Base-by-base conservation (phyloP, 2,113 vertebrate species). In the Malurus melanocephalus region DNA sequence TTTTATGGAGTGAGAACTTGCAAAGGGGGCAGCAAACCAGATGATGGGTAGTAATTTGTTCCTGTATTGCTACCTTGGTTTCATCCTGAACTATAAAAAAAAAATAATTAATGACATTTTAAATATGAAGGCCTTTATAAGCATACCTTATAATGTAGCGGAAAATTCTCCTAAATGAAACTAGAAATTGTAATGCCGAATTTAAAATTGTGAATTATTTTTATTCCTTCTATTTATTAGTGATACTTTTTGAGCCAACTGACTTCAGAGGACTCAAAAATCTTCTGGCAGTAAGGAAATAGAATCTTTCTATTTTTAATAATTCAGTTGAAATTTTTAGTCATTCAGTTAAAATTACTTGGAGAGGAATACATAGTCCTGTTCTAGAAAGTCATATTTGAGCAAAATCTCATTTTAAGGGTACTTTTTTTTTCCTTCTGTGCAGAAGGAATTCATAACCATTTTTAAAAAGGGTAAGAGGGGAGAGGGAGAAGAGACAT, bases 261-360 rank as follows among this genome's bases (percentile, higher is more conserved):
- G 66, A 88, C 74, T 95, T 81, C n/a, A 67, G 60, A 87, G 76
- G 52, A 71, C 65, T 89, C 5, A 27, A 77, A 91, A 91, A 59
- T 86, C 90, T 93, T 91, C 90, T 89, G 74, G 69, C 80, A 86
- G 61, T 46, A 66, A 88, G 33, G 85, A 93, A 94, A 88, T 85
- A 92, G 28, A 67, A 38, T 89, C 51, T 46, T 91, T 89, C 92
- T 95, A 88, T 93, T 96, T 94, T 92, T 92, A 94, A 88, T 92
- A 93, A 90, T 86, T 89, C 77, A 73, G 30, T 17, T 93, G 73
- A 96, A 93, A 87, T 80, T 86, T 95, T 78, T 94, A 92, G 88
- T 80, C 66, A 75, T 84, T 42, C 46, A 61, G 72, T 80, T 78
- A 73, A 92, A 93, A 93, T 93, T 88, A 75, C 80, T 91, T 78